Evolutionary conservation across 2,797 vertebrate species (phyloP).

Genomic region (Coregonus sp.): DNA sequence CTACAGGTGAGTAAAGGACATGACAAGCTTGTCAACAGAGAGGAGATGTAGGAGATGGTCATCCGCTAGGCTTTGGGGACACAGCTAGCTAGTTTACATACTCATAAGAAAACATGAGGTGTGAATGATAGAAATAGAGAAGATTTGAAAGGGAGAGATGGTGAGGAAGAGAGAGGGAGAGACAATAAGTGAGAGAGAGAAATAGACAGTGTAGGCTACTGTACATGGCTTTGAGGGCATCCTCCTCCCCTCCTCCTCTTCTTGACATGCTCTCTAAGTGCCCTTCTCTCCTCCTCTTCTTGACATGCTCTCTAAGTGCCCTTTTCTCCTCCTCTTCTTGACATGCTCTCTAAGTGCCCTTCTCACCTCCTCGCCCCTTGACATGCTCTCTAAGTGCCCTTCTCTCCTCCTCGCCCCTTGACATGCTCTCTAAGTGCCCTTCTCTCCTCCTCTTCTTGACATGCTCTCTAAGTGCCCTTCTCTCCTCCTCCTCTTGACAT

Average conservation of each 20-base stretch:
- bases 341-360: background rate
- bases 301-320: background rate
- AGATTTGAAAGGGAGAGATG: background rate
- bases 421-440: background rate
- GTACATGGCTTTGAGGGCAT: background rate
- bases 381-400: background rate
- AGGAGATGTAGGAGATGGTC: background rate
- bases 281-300: conserved; percentile 15
- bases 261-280: background rate
- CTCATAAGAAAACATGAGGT: background rate
- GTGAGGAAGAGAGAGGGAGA: background rate
- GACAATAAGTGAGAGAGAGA: background rate
- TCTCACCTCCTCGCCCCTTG: conserved; percentile 10
- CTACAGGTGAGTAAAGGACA: background rate
- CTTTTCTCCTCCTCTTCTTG: conserved; percentile 15
- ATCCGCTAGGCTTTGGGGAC: background rate
- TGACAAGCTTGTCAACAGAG: background rate
- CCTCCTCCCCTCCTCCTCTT: background rate
- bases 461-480: background rate
- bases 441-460: conserved; percentile 14
- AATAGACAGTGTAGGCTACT: background rate
- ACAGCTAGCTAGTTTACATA: background rate
- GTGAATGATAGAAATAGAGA: background rate
- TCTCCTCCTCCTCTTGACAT: conserved; percentile 14
- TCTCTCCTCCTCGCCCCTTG: conserved; percentile 10